Percentiles rank a stretch among this genome's conserved stretches.
phyloP scores from a whole-genome alignment of 2,888 invertebrate genomes.

The Agrilus cyanescens region DNA sequence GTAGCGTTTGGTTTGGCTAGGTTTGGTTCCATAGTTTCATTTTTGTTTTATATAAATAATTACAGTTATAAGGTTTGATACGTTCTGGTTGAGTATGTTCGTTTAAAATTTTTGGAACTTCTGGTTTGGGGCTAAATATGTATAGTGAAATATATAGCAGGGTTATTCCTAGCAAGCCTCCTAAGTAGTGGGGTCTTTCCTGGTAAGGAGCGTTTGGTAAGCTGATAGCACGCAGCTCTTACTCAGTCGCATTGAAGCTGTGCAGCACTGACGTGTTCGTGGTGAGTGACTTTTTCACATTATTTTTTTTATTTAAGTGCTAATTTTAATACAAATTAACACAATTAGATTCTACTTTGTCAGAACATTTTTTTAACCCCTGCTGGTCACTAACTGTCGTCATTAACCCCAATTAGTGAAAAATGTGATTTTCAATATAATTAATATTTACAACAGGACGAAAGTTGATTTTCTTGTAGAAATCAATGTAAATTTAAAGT shows the following conservation, averaged over 20 bases:
- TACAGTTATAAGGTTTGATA: too few species aligned
- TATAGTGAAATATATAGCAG: constrained; percentile 16
- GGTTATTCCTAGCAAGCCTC: constrained; percentile 19
- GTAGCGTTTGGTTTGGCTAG: too few species aligned
- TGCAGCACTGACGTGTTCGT: constrained; percentile 23
- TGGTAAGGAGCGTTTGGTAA: constrained; percentile 22
- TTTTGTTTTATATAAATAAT: too few species aligned
- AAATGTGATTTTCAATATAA: constrained; percentile 2
- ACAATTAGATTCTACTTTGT: too few species aligned
- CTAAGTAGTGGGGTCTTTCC: constrained; percentile 19
- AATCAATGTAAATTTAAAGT: too few species aligned
- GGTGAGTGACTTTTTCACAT: constrained; percentile 17
- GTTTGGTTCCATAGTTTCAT: too few species aligned
- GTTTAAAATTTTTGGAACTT: constrained; percentile 18
- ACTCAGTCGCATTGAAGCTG: constrained; percentile 27
- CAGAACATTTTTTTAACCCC: too few species aligned
- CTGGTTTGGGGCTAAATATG: constrained; percentile 9
- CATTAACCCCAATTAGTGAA: background rate
- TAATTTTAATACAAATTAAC: too few species aligned
- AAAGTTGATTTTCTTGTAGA: too few species aligned
- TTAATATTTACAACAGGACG: too few species aligned
- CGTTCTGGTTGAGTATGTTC: background rate
- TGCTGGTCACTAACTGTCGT: background rate
- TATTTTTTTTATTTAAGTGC: too few species aligned
- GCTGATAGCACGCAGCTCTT: constrained; percentile 21